Conservation (phyloP, 2,888 invertebrate genomes). For the Gerris lacustris region DNA sequence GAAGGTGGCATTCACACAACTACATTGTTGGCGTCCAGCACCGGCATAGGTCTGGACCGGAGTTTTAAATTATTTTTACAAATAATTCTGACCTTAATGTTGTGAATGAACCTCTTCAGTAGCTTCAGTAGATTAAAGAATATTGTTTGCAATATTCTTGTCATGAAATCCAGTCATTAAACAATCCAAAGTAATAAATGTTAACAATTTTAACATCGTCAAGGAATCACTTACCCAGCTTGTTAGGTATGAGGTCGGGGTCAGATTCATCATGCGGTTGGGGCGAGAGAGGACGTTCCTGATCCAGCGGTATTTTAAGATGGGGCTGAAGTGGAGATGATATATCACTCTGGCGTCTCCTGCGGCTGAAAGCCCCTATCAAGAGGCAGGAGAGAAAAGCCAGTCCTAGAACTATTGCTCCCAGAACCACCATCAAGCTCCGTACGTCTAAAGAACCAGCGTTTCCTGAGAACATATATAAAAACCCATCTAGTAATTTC, state of each 20-base stretch:
- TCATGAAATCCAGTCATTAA: too few relatives aligned
- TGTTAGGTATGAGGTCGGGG: conserved; percentile 77
- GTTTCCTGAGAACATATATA: conserved; percentile 20
- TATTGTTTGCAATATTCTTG: too few relatives aligned
- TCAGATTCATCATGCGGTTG: conserved; percentile 54
- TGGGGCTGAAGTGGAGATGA: conserved; percentile 38
- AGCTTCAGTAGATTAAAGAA: too few relatives aligned
- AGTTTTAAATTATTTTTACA: too few relatives aligned
- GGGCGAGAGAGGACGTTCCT: conserved; percentile 26
- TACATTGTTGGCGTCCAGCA: too few relatives aligned
- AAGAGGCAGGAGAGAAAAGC: conserved; percentile 66
- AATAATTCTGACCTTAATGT: too few relatives aligned
- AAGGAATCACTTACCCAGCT: conserved; percentile 51
- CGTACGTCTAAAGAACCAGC: conserved; percentile 36
- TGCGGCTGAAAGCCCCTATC: conserved; percentile 57
- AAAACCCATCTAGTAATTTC: too few relatives aligned
- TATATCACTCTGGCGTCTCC: conserved; percentile 33
- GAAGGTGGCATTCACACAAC: too few relatives aligned
- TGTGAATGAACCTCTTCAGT: too few relatives aligned
- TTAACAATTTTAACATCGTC: too few relatives aligned
- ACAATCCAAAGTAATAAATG: too few relatives aligned
- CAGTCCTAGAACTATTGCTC: conserved; percentile 61
- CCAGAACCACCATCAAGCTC: conserved; percentile 54
- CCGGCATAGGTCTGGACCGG: too few relatives aligned
- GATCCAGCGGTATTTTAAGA: conserved; percentile 35